Evolutionary conservation across 2,888 invertebrate species (phyloP).

Genomic region (Ormyrus nitidulus): DNA sequence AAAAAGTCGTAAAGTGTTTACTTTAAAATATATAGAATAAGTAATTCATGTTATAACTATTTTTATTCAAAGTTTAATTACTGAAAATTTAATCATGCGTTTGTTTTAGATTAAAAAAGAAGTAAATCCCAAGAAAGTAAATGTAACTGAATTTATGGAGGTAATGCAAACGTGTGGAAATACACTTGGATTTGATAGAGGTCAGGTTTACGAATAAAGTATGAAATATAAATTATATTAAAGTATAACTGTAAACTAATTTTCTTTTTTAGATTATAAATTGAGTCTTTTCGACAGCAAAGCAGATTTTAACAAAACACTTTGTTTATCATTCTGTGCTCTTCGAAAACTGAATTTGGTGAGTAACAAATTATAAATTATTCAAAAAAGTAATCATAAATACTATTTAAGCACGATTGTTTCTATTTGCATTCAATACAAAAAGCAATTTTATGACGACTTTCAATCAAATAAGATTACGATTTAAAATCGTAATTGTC

Average conservation of each 20-base stretch:
- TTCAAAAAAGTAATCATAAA: background rate
- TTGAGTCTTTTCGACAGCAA: constrained; percentile 9
- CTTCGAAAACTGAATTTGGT: constrained; percentile 19
- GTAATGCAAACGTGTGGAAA: constrained; percentile 24
- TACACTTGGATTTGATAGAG: constrained; percentile 23
- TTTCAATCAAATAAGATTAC: background rate
- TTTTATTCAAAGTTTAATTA: too few relatives aligned
- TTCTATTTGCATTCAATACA: too few relatives aligned
- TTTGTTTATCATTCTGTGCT: constrained; percentile 22
- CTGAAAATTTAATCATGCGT: too few relatives aligned
- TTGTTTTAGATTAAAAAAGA: constrained; percentile 6
- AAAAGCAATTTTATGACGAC: too few relatives aligned
- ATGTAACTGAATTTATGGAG: constrained; percentile 20
- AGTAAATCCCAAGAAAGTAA: constrained; percentile 22
- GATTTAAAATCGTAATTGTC: background rate
- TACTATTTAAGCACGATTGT: too few relatives aligned
- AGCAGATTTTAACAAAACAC: constrained; percentile 17
- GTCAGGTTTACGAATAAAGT: background rate
- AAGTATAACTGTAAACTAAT: background rate
- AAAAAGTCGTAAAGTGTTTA: too few relatives aligned
- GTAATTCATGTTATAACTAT: too few relatives aligned
- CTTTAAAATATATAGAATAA: too few relatives aligned
- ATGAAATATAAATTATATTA: too few relatives aligned
- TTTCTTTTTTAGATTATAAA: constrained; percentile 4
- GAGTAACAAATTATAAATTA: background rate